These are phyloP conservation scores for Enteromius fasciolatus DNA, from an alignment of 2,797 vertebrate species.

Conservation along the genomic window DNA sequence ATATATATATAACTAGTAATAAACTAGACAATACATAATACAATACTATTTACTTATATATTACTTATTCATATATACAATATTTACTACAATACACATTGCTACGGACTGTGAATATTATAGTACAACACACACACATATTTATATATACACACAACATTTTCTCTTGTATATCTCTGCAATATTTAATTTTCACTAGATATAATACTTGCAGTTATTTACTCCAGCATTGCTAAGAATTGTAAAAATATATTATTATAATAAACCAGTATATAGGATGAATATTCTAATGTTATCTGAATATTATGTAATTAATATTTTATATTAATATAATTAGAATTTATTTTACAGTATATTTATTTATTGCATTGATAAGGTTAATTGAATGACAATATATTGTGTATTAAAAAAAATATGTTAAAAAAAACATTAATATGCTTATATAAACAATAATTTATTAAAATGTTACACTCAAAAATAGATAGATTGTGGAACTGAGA, in stretches of 20 bases:
- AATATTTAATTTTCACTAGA: too few species aligned
- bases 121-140: background rate
- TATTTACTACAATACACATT: background rate
- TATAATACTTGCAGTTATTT: background rate
- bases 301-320: background rate
- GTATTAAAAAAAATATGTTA: background rate
- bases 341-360: background rate
- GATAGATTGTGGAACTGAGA: background rate
- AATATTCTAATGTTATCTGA: background rate
- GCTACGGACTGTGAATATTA: background rate
- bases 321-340: background rate
- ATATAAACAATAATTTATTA: background rate
- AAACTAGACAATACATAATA: too few species aligned
- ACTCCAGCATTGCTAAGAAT: background rate
- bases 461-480: background rate
- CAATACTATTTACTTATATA: too few species aligned
- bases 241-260: background rate
- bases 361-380: background rate
- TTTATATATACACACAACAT: background rate
- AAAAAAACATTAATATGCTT: background rate
- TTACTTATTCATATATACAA: background rate
- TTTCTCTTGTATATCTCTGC: too few species aligned
- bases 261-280: background rate
- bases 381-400: background rate
- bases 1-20: too few species aligned